These are phyloP conservation scores for Netelia fuscicornis DNA, from an alignment of 2,888 invertebrate genomes.

Conservation along the genomic window DNA sequence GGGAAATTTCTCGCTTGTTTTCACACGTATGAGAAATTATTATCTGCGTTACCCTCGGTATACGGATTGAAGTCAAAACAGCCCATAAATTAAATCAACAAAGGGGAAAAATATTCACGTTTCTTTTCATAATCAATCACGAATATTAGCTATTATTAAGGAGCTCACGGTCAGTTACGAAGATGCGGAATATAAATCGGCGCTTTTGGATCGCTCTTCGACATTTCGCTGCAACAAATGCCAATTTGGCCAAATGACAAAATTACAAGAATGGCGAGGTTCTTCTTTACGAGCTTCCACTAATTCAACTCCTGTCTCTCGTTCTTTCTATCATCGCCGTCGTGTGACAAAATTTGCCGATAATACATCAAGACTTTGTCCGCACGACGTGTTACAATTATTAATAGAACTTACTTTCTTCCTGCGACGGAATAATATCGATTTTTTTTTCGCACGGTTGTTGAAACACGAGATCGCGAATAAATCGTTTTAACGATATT, in stretches of 20 bases:
- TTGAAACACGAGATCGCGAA: background rate
- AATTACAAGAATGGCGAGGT: conserved; percentile 54
- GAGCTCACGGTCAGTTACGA: conserved; percentile 58
- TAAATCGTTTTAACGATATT: conserved; percentile 5
- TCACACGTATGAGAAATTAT: too few species aligned
- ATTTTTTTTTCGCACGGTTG: too few species aligned
- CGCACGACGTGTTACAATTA: too few species aligned
- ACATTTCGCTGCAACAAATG: conserved; percentile 22
- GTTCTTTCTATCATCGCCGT: background rate
- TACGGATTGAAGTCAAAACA: conserved; percentile 40
- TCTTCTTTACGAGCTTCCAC: conserved; percentile 58
- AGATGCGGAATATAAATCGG: conserved; percentile 58
- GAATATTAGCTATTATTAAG: conserved; percentile 41
- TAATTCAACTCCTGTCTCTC: conserved; percentile 40
- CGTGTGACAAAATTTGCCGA: conserved; percentile 3
- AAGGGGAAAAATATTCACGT: conserved; percentile 49
- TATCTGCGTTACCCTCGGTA: background rate
- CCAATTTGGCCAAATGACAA: conserved; percentile 64
- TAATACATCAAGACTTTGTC: conserved; percentile 11
- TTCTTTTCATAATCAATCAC: conserved; percentile 53
- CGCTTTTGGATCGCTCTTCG: conserved; percentile 1
- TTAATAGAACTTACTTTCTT: too few species aligned
- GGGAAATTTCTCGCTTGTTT: too few species aligned
- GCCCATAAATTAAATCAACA: conserved; percentile 53
- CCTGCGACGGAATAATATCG: too few species aligned